Percentiles rank a stretch among this genome's conserved stretches.
These are phyloP conservation scores for Leucoptera coffeella DNA, from an alignment of 2,888 invertebrate species.

Conservation along the genomic window DNA sequence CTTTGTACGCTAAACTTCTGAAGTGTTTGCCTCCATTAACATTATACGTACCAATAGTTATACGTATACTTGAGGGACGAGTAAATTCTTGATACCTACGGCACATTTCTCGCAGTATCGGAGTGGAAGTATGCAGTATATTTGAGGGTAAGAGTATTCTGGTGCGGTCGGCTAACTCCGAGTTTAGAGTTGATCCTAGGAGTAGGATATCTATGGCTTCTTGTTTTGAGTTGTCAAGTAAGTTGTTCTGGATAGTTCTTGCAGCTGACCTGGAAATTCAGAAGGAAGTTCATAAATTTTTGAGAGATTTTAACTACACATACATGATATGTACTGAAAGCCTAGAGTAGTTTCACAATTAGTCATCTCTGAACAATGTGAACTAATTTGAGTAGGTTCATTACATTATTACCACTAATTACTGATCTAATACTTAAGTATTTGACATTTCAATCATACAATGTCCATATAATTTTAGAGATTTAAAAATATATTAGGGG, in stretches of 20 bases:
- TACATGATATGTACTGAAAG: no score
- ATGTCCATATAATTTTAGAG: no score
- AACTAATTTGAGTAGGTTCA: no score
- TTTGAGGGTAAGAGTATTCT: slow-evolving; percentile 80
- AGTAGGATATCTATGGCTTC: slow-evolving; percentile 96
- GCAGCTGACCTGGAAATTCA: slow-evolving; percentile 97
- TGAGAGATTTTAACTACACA: no score
- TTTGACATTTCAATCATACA: no score
- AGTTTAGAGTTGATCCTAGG: slow-evolving; percentile 85
- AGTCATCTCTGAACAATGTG: no score
- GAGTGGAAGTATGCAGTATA: slow-evolving; percentile 81
- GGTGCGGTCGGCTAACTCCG: slow-evolving; percentile 87
- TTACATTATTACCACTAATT: no score
- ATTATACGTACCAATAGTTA: slow-evolving; percentile 95
- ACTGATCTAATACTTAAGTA: no score
- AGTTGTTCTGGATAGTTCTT: slow-evolving; percentile 96
- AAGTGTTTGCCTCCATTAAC: slow-evolving; percentile 99
- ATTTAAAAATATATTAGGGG: no score
- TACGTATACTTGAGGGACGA: slow-evolving; percentile 61
- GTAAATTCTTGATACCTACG: slow-evolving; percentile 75
- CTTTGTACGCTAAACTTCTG: slow-evolving; percentile 90
- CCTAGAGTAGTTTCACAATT: no score
- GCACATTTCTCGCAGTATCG: slow-evolving; percentile 79
- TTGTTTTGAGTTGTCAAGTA: slow-evolving; percentile 92
- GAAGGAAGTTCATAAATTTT: no score